phyloP scores from a whole-genome alignment of 2,888 invertebrate species.

The Lathronympha strigana region DNA sequence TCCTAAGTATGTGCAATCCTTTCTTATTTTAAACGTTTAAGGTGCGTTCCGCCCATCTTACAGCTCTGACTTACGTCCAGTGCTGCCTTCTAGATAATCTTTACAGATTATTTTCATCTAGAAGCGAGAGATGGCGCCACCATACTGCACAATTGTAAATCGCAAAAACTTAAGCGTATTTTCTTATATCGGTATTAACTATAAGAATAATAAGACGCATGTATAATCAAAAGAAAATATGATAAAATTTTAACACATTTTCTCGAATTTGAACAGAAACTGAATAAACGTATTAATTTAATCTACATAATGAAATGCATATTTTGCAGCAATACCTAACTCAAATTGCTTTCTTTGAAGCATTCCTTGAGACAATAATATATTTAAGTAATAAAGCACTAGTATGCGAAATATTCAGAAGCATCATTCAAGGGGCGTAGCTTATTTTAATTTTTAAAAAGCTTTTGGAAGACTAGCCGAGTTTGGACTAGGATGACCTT shows the following conservation, averaged over 20 bases:
- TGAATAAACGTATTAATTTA: neutral
- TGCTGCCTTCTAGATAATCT: no score
- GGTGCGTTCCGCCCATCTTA: no score
- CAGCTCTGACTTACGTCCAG: no score
- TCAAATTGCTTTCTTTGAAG: neutral
- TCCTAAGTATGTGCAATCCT: no score
- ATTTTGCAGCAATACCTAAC: neutral
- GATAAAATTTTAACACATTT: neutral
- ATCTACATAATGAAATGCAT: conserved; percentile 7
- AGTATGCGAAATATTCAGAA: conserved; percentile 1
- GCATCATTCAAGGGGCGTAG: conserved; percentile 12
- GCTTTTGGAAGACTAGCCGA: neutral
- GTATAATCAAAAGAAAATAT: neutral
- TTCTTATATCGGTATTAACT: no score
- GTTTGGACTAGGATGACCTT: neutral
- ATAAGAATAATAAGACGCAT: no score
- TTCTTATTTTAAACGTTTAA: no score
- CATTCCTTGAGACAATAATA: conserved; percentile 9
- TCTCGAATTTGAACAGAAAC: neutral
- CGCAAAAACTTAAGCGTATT: no score
- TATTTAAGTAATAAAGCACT: conserved; percentile 17
- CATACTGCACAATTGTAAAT: no score
- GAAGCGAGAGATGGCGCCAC: no score
- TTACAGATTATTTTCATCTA: no score
- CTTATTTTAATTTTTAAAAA: conserved; percentile 21